Conservation (phyloP, 2,888 invertebrate genomes). For the Leptarthrus brevirostris region DNA sequence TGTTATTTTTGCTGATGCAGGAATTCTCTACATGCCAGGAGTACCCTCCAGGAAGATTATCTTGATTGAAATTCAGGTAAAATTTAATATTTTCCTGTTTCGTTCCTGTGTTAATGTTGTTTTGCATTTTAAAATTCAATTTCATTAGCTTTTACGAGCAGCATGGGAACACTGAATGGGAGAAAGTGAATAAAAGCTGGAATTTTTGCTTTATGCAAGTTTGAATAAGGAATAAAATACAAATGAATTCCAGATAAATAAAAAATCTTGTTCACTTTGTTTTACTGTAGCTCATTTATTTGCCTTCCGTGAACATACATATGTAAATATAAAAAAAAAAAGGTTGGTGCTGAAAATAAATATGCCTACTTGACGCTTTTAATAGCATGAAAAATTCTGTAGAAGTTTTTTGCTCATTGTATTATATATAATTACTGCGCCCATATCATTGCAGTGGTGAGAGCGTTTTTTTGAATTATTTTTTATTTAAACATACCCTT, state of each 20-base stretch:
- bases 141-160: slow-evolving; percentile 5
- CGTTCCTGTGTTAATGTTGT: neutral
- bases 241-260: slow-evolving; percentile 36
- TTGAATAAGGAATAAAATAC: slow-evolving; percentile 35
- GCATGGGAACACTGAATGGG: neutral
- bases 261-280: slow-evolving; percentile 10
- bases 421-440: too few species aligned
- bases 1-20: neutral
- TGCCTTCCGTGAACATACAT: neutral
- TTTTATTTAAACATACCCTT: too few species aligned
- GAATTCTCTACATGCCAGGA: slow-evolving; percentile 7
- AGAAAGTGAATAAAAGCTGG: neutral
- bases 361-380: too few species aligned
- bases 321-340: too few species aligned
- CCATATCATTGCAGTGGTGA: too few species aligned
- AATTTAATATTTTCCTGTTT: slow-evolving; percentile 9
- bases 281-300: neutral
- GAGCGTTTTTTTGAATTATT: too few species aligned
- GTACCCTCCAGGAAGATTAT: neutral
- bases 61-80: neutral
- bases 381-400: too few species aligned
- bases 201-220: slow-evolving; percentile 34
- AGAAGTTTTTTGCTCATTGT: too few species aligned
- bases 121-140: slow-evolving; percentile 40
- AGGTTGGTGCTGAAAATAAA: too few species aligned